Conservation (phyloP, 2,113 vertebrate species). For the Scomber japonicus region DNA sequence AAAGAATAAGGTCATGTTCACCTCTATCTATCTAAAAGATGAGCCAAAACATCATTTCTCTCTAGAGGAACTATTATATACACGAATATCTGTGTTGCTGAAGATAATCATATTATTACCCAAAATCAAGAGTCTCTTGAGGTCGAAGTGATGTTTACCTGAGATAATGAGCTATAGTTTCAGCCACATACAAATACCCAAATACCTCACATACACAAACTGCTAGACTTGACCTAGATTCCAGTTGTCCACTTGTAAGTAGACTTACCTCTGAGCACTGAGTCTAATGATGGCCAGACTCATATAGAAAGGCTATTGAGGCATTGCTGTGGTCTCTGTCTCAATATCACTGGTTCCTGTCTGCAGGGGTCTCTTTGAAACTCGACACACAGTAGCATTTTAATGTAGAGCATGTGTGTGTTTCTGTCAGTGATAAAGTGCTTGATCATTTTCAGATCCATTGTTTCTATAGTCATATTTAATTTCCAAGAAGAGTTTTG, state of each 20-base stretch:
- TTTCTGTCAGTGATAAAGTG: no score
- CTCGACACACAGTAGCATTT: no score
- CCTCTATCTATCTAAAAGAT: background rate
- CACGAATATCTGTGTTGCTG: background rate
- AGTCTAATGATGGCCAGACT: background rate
- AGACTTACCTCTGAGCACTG: no score
- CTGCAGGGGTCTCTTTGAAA: no score
- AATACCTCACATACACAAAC: background rate
- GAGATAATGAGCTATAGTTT: slow-evolving; percentile 1
- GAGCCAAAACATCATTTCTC: background rate
- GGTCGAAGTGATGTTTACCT: slow-evolving; percentile 9
- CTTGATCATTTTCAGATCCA: no score
- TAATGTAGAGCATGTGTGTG: no score
- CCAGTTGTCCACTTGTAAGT: no score
- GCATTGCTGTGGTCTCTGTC: background rate
- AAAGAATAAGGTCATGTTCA: background rate
- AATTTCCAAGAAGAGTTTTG: no score
- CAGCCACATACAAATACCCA: background rate
- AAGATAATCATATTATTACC: background rate
- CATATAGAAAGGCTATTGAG: background rate
- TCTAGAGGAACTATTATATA: slow-evolving; percentile 4
- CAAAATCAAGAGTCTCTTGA: slow-evolving; percentile 8
- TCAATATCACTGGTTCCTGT: background rate
- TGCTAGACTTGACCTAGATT: no score
- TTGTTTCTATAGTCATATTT: no score